phyloP scores from a whole-genome alignment of 2,113 vertebrate species.

The Lontra canadensis region DNA sequence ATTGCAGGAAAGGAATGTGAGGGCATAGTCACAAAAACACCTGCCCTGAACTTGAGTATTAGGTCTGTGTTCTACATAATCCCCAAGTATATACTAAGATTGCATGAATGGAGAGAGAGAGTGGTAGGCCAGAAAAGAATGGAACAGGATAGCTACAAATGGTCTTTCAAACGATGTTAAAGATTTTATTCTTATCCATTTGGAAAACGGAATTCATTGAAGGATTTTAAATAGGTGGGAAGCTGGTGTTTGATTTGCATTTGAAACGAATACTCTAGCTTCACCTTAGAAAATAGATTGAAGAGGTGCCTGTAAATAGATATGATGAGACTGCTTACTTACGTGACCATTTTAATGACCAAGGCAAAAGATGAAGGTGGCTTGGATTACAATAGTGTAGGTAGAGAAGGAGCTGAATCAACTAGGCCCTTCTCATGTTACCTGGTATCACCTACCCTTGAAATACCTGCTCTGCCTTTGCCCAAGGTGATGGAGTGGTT shows the following conservation, averaged over 20 bases:
- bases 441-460: not conserved
- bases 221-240: not conserved
- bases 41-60: not conserved
- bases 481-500: not conserved
- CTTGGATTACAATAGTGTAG: not conserved
- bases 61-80: not conserved
- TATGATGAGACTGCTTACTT: not conserved
- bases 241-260: not conserved
- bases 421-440: not conserved
- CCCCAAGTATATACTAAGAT: not conserved
- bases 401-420: not conserved
- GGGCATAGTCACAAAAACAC: not conserved
- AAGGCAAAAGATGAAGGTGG: not conserved
- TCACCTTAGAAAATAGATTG: not conserved
- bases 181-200: conserved; percentile 1
- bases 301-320: not conserved
- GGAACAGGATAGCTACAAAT: not conserved
- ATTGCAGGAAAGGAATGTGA: not conserved
- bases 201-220: not conserved
- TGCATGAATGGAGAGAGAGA: not conserved
- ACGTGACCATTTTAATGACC: not conserved
- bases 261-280: not conserved
- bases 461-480: not conserved
- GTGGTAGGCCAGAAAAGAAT: not conserved
- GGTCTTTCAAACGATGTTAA: not conserved